These are phyloP conservation scores for Chauna torquata DNA, from an alignment of 2,113 vertebrate genomes.

Conservation along the genomic window DNA sequence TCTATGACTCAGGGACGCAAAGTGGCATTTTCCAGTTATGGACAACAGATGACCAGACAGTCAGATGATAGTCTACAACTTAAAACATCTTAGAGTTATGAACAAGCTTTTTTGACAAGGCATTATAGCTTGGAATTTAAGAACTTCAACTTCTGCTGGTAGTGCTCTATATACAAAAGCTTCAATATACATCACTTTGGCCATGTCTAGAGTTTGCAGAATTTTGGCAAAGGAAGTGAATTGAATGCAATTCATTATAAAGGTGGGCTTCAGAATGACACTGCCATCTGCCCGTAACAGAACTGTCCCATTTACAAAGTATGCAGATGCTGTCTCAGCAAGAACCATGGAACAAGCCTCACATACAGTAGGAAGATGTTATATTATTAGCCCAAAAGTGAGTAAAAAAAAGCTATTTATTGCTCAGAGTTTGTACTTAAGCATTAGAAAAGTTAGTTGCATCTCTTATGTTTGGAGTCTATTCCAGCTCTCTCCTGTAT, in stretches of 20 bases:
- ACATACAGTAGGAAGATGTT: neutral
- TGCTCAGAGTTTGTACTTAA: neutral
- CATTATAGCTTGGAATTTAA: neutral
- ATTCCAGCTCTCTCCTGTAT: neutral
- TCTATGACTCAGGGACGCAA: neutral
- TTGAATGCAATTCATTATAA: neutral
- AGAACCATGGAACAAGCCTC: neutral
- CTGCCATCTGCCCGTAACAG: neutral
- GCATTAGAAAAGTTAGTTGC: neutral
- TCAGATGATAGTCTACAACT: neutral
- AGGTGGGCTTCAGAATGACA: neutral
- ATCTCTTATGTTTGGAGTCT: neutral
- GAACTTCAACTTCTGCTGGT: neutral
- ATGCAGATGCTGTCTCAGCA: neutral
- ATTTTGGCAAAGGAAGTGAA: neutral
- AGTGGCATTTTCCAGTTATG: neutral
- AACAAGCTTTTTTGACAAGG: neutral
- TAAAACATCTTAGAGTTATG: neutral
- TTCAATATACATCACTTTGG: neutral
- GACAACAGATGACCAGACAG: neutral
- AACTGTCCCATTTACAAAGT: neutral
- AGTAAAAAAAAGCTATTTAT: neutral
- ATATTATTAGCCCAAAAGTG: neutral
- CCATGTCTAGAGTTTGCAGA: neutral
- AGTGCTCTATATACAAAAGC: neutral